Evolutionary conservation across 2,888 invertebrate genomes (phyloP).

Genomic region (Noctua fimbriata): DNA sequence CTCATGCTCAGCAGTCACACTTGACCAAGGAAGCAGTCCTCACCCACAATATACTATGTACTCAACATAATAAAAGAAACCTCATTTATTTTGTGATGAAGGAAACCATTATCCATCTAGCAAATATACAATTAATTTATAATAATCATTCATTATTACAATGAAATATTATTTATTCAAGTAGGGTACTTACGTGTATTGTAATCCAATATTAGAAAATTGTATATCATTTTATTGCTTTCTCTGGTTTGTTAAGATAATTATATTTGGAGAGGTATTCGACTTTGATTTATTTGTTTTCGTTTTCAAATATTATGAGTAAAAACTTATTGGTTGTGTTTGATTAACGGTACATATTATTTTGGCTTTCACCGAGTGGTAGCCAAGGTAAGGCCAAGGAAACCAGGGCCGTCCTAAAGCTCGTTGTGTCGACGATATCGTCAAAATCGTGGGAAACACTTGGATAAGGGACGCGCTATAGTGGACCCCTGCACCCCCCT

Average conservation of each 20-base stretch:
- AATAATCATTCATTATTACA: not conserved
- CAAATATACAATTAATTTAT: conserved; percentile 6
- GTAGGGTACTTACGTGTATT: not conserved
- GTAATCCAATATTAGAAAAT: conserved; percentile 5
- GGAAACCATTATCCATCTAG: too few species aligned
- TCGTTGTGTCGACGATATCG: not conserved
- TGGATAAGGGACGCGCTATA: not conserved
- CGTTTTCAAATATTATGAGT: not conserved
- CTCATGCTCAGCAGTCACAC: too few species aligned
- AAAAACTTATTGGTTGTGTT: not conserved
- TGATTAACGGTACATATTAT: not conserved
- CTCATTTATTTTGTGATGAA: too few species aligned
- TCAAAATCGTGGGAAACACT: too few species aligned
- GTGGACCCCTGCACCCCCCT: too few species aligned
- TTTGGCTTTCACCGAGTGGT: not conserved
- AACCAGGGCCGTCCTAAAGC: not conserved
- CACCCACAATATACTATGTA: too few species aligned
- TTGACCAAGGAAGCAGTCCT: too few species aligned
- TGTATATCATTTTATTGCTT: not conserved
- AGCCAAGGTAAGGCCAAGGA: not conserved
- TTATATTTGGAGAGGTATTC: not conserved
- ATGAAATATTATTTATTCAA: not conserved
- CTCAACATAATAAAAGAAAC: too few species aligned
- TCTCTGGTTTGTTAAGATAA: not conserved
- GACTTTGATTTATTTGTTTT: not conserved